Evolutionary conservation across 2,888 invertebrate genomes (phyloP), one percentile per base, ranked within the genome.

Genomic region (Zele albiditarsus): DNA sequence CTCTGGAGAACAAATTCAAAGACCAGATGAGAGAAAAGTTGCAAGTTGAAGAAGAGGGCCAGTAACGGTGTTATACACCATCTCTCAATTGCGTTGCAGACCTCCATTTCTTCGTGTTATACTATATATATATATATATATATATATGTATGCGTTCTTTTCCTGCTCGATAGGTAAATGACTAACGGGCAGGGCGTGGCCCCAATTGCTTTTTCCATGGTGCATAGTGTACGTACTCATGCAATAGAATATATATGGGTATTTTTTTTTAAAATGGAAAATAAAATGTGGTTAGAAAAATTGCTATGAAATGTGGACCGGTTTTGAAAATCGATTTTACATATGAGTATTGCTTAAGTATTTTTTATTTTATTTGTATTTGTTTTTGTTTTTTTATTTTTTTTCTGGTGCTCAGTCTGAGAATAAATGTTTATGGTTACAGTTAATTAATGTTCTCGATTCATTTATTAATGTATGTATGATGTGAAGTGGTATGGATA

Each of bases 31-130:
- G 38, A 62, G 42, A 16, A 71, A 14, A 38, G n/a, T 20, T 33
- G 42, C 38, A 38, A 38, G 38, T 31, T 60, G 20, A 28, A 42
- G 71, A 75, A 75, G 75, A 75, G 75, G 71, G 75, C 75, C 74
- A 75, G 58, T 75, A 75, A 75, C 75, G 75, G 75, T 71, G 57
- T 20, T 75, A 53, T 53, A 53, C 53, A 31, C 62, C 42, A 27
- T 62, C 62, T 60, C 25, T 33, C 42, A 23, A 46, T 38, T n/a
- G 53, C 28, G 28, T 27, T 28, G 42, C 27, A 46, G n/a, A 60
- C 62, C 31, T 70, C 58, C 58, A 28, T 62, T 60, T 62, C 60
- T 71, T 60, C 28, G 10, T 12, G 12, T 46, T 53, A 23, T 12
- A 8, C 31, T 31, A 8, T 38, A 38, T 8, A 38, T 38, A 38